phyloP scores from a whole-genome alignment of 2,888 invertebrate species.

The Cacoxenus indagator region DNA sequence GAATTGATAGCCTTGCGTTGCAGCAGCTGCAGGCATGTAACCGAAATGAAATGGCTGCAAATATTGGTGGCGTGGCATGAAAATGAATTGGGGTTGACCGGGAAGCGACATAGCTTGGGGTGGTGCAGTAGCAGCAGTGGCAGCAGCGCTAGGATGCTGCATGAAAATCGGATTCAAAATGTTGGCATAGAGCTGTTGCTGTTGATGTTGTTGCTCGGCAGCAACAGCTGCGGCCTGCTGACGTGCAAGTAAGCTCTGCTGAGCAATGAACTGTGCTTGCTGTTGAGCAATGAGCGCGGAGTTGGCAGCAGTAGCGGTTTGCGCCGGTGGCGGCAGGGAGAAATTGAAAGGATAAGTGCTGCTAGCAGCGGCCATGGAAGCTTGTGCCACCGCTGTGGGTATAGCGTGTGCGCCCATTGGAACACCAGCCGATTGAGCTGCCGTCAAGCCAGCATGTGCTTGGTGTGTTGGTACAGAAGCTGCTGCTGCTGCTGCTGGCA shows the following conservation, averaged over 20 bases:
- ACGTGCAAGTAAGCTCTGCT: conserved; percentile 77
- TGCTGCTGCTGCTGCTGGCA: conserved; percentile 40
- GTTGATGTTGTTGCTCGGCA: conserved; percentile 60
- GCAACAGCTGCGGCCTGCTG: conserved; percentile 77
- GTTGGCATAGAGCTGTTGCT: conserved; percentile 60
- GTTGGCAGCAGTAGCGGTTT: conserved; percentile 47
- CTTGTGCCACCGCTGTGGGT: conserved; percentile 29
- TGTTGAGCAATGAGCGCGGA: conserved; percentile 73
- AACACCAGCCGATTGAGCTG: conserved; percentile 17
- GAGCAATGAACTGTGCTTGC: conserved; percentile 77
- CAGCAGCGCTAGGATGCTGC: conserved; percentile 54
- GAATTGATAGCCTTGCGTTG: conserved; percentile 13
- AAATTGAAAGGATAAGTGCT: conserved; percentile 63
- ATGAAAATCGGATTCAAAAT: conserved; percentile 54
- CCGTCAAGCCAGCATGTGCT: conserved; percentile 34
- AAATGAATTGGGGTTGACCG: conserved; percentile 68
- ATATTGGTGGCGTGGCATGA: conserved; percentile 69
- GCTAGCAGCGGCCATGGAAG: conserved; percentile 42
- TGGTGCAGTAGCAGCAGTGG: conserved; percentile 57
- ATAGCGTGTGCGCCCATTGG: conserved; percentile 11
- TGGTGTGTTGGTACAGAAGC: conserved; percentile 41
- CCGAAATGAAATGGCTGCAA: conserved; percentile 67
- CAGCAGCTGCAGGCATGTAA: conserved; percentile 50
- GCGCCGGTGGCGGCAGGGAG: conserved; percentile 65
- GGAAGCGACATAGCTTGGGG: conserved; percentile 37